These are phyloP conservation scores for Antedon bifida DNA, from an alignment of 35 echinoderm and acorn worm genomes.

Conservation along the genomic window DNA sequence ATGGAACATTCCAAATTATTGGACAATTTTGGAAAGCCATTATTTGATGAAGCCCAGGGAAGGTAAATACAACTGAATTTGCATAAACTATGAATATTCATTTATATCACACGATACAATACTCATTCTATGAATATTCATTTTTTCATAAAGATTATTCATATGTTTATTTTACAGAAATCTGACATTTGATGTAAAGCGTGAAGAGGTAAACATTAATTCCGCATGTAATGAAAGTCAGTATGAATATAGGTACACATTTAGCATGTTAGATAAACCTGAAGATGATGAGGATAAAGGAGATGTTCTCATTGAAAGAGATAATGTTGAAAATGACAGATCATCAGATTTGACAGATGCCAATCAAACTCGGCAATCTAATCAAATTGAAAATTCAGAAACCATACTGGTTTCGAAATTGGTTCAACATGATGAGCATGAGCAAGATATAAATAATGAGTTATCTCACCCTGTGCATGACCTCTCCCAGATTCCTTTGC, in stretches of 20 bases:
- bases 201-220: neutral
- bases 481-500: neutral
- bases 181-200: neutral
- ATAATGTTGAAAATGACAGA: neutral
- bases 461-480: neutral
- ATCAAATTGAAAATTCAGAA: neutral
- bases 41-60: neutral
- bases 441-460: neutral
- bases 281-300: neutral
- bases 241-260: neutral
- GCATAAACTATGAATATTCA: too few species aligned
- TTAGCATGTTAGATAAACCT: neutral
- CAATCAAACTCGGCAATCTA: neutral
- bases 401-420: too few species aligned
- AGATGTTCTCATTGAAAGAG: neutral
- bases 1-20: neutral
- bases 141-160: neutral
- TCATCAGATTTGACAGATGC: neutral
- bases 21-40: neutral
- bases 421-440: neutral
- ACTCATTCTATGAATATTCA: too few species aligned
- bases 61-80: neutral
- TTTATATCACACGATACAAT: too few species aligned
- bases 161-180: neutral
- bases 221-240: neutral